A percentile compares a stretch with the other conserved stretches of the same genome.
These are phyloP conservation scores for Coenonympha glycerion DNA, from an alignment of 2,888 invertebrate genomes.

Conservation along the genomic window DNA sequence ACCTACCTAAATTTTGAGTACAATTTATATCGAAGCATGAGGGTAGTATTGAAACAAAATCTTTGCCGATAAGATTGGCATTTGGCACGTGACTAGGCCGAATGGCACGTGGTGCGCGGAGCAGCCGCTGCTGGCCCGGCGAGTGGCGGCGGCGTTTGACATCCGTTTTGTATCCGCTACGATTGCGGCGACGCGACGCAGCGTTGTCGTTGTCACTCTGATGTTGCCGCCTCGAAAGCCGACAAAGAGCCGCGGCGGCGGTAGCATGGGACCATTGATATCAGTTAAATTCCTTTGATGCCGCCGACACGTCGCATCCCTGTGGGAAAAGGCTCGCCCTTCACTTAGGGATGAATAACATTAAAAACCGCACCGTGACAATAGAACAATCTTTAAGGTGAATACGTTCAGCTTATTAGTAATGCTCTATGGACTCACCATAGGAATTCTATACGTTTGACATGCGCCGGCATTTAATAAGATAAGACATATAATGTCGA, in stretches of 20 bases:
- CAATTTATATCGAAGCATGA: too few species aligned
- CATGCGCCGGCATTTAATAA: too few species aligned
- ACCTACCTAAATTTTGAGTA: not conserved
- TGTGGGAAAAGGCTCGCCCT: constrained; percentile 35
- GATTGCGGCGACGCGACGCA: constrained; percentile 50
- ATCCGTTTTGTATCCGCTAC: constrained; percentile 58
- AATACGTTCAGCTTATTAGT: too few species aligned
- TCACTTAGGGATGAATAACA: not conserved
- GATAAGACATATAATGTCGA: too few species aligned
- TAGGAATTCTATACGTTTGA: too few species aligned
- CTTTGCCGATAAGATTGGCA: constrained; percentile 37
- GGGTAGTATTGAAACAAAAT: not conserved
- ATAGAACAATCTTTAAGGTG: not conserved
- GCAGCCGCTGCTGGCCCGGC: not conserved
- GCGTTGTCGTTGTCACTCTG: constrained; percentile 42
- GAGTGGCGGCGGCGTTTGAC: constrained; percentile 56
- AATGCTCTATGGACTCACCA: too few species aligned
- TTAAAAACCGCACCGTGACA: not conserved
- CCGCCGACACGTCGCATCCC: constrained; percentile 49
- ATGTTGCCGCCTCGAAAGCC: constrained; percentile 54
- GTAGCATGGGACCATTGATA: constrained; percentile 71
- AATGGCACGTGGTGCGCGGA: constrained; percentile 4
- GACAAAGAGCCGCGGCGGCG: constrained; percentile 68
- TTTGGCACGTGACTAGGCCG: constrained; percentile 42
- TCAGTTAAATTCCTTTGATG: constrained; percentile 68